phyloP scores from a whole-genome alignment of 2,113 vertebrate genomes.

The Mellivora capensis region DNA sequence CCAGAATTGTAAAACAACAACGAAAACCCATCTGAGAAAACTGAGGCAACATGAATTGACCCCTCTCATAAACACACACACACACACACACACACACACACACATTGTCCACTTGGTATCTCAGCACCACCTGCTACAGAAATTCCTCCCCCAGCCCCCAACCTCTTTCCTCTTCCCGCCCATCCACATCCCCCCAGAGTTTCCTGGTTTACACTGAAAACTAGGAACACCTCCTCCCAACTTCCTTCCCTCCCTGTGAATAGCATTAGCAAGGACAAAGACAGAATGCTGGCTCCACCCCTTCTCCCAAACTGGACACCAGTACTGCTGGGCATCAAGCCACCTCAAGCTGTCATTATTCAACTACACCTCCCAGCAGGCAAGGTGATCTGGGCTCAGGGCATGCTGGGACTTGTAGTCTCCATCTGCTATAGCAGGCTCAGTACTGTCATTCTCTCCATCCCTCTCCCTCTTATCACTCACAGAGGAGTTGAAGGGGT shows the following conservation, averaged over 20 bases:
- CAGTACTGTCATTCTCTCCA: not conserved
- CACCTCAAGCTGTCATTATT: constrained; percentile 16
- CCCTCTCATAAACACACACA: not conserved
- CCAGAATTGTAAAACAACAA: not conserved
- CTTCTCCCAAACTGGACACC: not conserved
- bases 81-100: not conserved
- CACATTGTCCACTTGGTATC: constrained; percentile 48
- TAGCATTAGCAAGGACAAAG: constrained; percentile 83
- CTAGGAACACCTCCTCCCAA: constrained; percentile 79
- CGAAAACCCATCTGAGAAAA: constrained; percentile 27
- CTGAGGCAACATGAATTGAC: not conserved
- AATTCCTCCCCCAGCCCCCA: constrained; percentile 73
- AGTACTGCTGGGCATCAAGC: constrained; percentile 5
- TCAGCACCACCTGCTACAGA: constrained; percentile 79
- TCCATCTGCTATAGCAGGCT: not conserved
- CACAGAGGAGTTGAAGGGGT: not conserved
- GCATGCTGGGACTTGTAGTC: constrained; percentile 71
- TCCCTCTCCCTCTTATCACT: constrained; percentile 30
- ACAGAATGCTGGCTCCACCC: constrained; percentile 67
- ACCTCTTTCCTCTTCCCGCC: constrained; percentile 61
- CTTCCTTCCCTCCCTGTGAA: constrained; percentile 84
- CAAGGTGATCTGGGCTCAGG: constrained; percentile 27
- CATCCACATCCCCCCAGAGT: constrained; percentile 31
- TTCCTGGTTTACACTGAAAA: constrained; percentile 72
- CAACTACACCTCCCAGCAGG: constrained; percentile 73